phyloP scores from a whole-genome alignment of 2,888 invertebrate species.

The Uropetala carovei region DNA sequence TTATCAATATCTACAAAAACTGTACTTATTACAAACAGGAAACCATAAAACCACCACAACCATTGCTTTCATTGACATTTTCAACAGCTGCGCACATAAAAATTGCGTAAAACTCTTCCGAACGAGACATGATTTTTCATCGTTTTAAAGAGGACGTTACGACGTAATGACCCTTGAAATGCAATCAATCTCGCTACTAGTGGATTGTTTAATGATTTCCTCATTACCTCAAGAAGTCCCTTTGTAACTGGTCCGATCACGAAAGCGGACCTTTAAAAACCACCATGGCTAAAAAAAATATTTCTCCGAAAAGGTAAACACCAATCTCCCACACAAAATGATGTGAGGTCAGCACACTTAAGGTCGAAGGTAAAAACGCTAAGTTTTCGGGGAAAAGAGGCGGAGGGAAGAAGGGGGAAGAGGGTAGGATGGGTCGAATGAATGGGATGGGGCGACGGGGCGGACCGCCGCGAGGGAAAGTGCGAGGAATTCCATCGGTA shows the following conservation, averaged over 20 bases:
- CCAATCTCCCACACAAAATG: neutral
- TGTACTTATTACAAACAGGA: too few relatives aligned
- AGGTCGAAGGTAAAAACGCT: neutral
- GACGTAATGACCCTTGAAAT: too few relatives aligned
- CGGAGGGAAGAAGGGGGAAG: neutral
- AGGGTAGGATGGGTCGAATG: neutral
- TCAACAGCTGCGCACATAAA: too few relatives aligned
- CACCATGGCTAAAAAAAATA: neutral
- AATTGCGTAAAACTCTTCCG: too few relatives aligned
- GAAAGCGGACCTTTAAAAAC: conserved; percentile 23
- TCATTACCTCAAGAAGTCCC: neutral
- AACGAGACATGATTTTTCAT: too few relatives aligned
- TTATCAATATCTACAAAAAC: too few relatives aligned
- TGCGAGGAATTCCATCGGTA: conserved; percentile 43
- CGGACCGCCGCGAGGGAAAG: conserved; percentile 51
- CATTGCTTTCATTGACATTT: too few relatives aligned
- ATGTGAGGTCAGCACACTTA: neutral
- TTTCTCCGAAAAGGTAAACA: conserved; percentile 20
- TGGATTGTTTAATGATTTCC: neutral
- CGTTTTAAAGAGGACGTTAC: too few relatives aligned
- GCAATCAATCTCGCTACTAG: too few relatives aligned
- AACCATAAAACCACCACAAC: too few relatives aligned
- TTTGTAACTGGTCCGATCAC: conserved; percentile 14
- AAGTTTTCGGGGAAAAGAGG: neutral
- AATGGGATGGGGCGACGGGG: conserved; percentile 42